Percentiles rank a stretch among this genome's conserved stretches.
Evolutionary conservation across 53 echinoderm and acorn worm genomes (phyloP).

Genomic region (Echinometra lucunter): DNA sequence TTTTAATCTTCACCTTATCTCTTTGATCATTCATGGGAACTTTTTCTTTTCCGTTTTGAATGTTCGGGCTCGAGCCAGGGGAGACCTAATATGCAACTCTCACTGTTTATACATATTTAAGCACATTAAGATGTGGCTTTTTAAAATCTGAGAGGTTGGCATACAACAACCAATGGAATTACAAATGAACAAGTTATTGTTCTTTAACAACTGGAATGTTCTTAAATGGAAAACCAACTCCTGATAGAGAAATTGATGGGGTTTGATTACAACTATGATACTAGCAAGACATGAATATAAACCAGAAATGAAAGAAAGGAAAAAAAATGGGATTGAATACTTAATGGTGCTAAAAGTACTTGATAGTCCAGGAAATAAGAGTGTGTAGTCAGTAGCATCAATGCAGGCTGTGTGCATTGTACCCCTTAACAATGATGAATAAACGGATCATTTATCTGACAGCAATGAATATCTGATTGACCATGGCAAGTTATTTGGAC

Average conservation of each 20-base stretch:
- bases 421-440: constrained; percentile 47
- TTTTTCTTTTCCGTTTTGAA: neutral
- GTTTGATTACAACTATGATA: neutral
- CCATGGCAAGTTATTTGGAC: constrained; percentile 10
- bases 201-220: constrained; percentile 66
- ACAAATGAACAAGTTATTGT: constrained; percentile 49
- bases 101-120: constrained; percentile 64
- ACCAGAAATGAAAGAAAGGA: neutral
- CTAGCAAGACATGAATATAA: neutral
- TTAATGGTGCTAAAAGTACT: constrained; percentile 29
- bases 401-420: constrained; percentile 49
- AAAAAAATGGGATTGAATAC: constrained; percentile 28
- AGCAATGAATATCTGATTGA: neutral
- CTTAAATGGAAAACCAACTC: neutral
- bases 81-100: constrained; percentile 1
- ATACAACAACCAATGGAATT: neutral
- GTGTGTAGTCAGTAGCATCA: constrained; percentile 66
- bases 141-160: constrained; percentile 15
- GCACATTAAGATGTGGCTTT: neutral
- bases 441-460: constrained; percentile 53
- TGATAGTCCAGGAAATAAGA: constrained; percentile 35
- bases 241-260: neutral
- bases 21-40: neutral
- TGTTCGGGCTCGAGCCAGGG: neutral
- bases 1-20: constrained; percentile 37